Evolutionary conservation across 2,888 invertebrate species (phyloP).

Genomic region (Byasa hedistus): DNA sequence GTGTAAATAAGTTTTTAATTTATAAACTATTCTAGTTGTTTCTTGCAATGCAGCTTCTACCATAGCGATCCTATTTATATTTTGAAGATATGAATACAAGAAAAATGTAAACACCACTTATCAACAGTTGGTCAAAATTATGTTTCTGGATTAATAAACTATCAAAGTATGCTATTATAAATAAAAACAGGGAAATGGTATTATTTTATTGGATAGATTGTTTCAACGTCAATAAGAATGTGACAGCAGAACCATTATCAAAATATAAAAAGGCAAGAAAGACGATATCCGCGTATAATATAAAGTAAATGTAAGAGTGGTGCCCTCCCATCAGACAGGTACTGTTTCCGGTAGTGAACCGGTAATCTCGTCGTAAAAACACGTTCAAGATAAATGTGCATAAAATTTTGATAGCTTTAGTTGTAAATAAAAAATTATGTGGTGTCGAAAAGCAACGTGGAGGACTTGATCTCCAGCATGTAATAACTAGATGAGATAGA

Average conservation of each 20-base stretch:
- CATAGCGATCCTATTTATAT: too few species aligned
- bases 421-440: neutral
- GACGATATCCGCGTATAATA: neutral
- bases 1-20: too few species aligned
- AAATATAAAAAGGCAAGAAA: constrained; percentile 37
- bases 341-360: constrained; percentile 54
- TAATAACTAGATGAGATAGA: too few species aligned
- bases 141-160: too few species aligned
- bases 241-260: neutral
- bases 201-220: neutral
- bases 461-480: too few species aligned
- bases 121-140: too few species aligned
- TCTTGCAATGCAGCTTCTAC: too few species aligned
- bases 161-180: neutral
- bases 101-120: too few species aligned
- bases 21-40: too few species aligned
- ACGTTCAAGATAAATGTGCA: constrained; percentile 14
- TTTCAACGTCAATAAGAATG: neutral
- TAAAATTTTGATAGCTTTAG: constrained; percentile 15
- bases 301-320: constrained; percentile 7
- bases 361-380: constrained; percentile 17
- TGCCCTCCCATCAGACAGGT: constrained; percentile 54
- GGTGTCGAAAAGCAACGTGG: neutral
- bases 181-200: neutral
- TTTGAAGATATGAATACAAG: too few species aligned